phyloP scores from a whole-genome alignment of 2,888 invertebrate species.

The Acanthacorydalis orientalis region DNA sequence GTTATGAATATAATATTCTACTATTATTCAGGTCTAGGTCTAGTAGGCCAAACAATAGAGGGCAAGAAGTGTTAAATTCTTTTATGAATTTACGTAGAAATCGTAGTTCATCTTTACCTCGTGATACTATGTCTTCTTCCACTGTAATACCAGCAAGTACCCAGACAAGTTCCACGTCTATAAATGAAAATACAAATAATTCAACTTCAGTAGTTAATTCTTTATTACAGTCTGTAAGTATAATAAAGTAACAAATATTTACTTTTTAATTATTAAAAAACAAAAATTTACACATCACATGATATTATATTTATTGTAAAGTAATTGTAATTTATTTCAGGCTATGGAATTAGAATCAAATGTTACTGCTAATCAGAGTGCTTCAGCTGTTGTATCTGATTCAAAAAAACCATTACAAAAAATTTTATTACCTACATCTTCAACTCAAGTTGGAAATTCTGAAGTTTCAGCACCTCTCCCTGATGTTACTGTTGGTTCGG shows the following conservation, averaged over 20 bases:
- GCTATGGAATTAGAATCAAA: slow-evolving; percentile 34
- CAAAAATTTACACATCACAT: too few relatives aligned
- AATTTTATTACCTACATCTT: slow-evolving; percentile 4
- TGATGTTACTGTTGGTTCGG: slow-evolving; percentile 34
- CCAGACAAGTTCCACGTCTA: too few relatives aligned
- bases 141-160: too few relatives aligned
- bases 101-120: too few relatives aligned
- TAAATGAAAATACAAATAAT: slow-evolving; percentile 3
- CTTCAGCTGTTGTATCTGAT: slow-evolving; percentile 9
- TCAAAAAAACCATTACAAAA: neutral
- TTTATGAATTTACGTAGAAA: too few relatives aligned
- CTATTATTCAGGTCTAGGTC: too few relatives aligned
- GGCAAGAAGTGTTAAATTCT: too few relatives aligned
- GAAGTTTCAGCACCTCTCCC: slow-evolving; percentile 26
- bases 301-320: too few relatives aligned
- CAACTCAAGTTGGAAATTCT: slow-evolving; percentile 20
- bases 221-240: slow-evolving; percentile 4
- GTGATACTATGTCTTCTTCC: too few relatives aligned
- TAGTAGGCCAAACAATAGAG: too few relatives aligned
- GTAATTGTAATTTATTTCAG: slow-evolving; percentile 15
- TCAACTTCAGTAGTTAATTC: slow-evolving; percentile 11
- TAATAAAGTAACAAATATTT: neutral
- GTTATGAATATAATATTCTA: too few relatives aligned
- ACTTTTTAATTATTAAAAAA: too few relatives aligned
- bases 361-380: slow-evolving; percentile 12